Conservation (phyloP, 2,797 vertebrate species). For the Acanthurus leucopareius region DNA sequence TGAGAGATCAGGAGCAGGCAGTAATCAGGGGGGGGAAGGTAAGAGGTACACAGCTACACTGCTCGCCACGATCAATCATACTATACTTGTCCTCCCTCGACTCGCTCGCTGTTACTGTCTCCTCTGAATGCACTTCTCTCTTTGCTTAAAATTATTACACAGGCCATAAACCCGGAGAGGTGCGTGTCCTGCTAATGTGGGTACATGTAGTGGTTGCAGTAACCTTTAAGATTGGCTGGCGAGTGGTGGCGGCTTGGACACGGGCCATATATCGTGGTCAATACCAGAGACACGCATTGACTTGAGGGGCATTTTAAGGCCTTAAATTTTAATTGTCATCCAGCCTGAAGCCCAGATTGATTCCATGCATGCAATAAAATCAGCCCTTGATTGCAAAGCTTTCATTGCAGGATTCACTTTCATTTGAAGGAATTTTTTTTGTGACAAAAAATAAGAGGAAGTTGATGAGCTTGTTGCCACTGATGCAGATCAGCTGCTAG, state of each 20-base stretch:
- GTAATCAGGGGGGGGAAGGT: constrained; percentile 74
- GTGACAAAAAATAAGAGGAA: constrained; percentile 8
- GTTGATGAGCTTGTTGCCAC: background rate
- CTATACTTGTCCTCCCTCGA: constrained; percentile 84
- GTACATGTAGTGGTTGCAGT: constrained; percentile 82
- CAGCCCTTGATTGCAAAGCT: constrained; percentile 44
- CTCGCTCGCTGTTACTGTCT: constrained; percentile 83
- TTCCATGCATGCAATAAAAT: constrained; percentile 59
- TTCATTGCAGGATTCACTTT: constrained; percentile 39
- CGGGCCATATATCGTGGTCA: constrained; percentile 80
- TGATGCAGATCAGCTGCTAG: background rate
- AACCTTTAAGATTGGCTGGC: constrained; percentile 84
- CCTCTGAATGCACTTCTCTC: constrained; percentile 82
- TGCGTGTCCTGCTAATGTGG: constrained; percentile 85
- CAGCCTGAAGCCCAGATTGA: constrained; percentile 66
- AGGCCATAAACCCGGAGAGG: constrained; percentile 85
- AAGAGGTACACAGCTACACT: constrained; percentile 82
- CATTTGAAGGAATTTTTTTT: constrained; percentile 3
- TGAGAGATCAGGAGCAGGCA: constrained; percentile 80
- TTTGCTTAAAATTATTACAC: constrained; percentile 87
- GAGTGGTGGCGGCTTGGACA: constrained; percentile 74
- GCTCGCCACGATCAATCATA: constrained; percentile 84
- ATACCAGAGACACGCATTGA: constrained; percentile 72
- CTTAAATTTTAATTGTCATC: constrained; percentile 79
- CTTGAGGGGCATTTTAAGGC: constrained; percentile 72